A percentile compares a stretch with the other conserved stretches of the same genome.
These are phyloP conservation scores for Idaea straminata DNA, from an alignment of 2,888 invertebrate species.

Conservation along the genomic window DNA sequence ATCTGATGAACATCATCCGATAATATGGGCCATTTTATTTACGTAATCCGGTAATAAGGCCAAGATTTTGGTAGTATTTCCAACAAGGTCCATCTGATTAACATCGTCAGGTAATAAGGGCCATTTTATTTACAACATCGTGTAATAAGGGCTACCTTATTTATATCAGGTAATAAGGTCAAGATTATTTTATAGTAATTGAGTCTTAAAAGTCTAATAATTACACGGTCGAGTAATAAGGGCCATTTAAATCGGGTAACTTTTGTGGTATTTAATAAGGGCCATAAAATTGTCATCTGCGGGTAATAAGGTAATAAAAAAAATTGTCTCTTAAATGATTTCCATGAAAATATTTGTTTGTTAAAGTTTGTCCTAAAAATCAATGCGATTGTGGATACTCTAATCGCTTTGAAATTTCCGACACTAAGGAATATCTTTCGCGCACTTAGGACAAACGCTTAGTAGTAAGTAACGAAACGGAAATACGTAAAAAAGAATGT, in stretches of 20 bases:
- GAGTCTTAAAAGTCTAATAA: too few species aligned
- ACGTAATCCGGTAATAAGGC: neutral
- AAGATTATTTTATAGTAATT: too few species aligned
- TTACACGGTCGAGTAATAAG: too few species aligned
- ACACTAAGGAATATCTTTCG: neutral
- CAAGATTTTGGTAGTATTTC: too few species aligned
- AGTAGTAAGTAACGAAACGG: conserved; percentile 67
- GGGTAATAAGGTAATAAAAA: too few species aligned
- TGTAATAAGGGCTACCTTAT: neutral
- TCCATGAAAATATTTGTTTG: neutral
- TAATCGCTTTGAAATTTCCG: neutral
- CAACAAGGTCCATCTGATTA: neutral
- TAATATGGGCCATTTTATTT: neutral
- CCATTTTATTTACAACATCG: too few species aligned
- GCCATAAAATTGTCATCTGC: too few species aligned
- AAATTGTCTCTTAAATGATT: neutral
- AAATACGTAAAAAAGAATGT: conserved; percentile 74
- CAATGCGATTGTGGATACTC: neutral
- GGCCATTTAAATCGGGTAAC: neutral
- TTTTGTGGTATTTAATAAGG: too few species aligned
- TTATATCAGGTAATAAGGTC: too few species aligned
- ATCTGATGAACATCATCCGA: neutral
- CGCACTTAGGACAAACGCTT: conserved; percentile 27
- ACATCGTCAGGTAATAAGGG: too few species aligned
- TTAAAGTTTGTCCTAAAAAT: conserved; percentile 3